Evolutionary conservation across 2,888 invertebrate species (phyloP).

Genomic region (Diaperis boleti): DNA sequence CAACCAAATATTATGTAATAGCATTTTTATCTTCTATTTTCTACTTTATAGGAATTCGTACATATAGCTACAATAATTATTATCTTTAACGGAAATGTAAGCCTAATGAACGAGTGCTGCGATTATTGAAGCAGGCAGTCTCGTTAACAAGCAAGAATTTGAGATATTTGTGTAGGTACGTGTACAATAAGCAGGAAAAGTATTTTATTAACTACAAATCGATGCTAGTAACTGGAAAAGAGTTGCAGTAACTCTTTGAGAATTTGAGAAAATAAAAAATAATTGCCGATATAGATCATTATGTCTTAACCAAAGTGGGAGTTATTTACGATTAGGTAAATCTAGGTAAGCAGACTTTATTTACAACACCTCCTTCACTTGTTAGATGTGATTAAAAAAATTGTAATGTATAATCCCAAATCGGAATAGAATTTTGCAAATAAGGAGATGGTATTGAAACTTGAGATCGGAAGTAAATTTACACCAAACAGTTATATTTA

Average conservation of each 20-base stretch:
- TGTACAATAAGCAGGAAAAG: slow-evolving; percentile 8
- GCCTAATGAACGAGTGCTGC: slow-evolving; percentile 12
- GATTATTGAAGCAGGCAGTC: slow-evolving; percentile 4
- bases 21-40: no score
- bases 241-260: slow-evolving; percentile 10
- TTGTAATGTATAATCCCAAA: background rate
- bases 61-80: background rate
- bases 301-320: slow-evolving; percentile 21
- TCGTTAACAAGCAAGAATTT: slow-evolving; percentile 13
- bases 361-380: slow-evolving; percentile 17
- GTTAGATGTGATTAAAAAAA: background rate
- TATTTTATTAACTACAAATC: slow-evolving; percentile 20
- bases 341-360: slow-evolving; percentile 17
- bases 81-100: slow-evolving; percentile 7
- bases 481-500: no score
- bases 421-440: background rate
- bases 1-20: background rate
- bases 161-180: slow-evolving; percentile 1
- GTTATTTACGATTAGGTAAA: slow-evolving; percentile 20
- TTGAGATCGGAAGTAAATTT: no score
- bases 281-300: slow-evolving; percentile 24
- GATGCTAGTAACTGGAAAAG: slow-evolving; percentile 4
- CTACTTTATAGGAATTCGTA: background rate
- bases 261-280: slow-evolving; percentile 19
- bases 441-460: background rate